phyloP scores from a whole-genome alignment of 2,888 invertebrate genomes.

The Fissipunctia ypsillon region DNA sequence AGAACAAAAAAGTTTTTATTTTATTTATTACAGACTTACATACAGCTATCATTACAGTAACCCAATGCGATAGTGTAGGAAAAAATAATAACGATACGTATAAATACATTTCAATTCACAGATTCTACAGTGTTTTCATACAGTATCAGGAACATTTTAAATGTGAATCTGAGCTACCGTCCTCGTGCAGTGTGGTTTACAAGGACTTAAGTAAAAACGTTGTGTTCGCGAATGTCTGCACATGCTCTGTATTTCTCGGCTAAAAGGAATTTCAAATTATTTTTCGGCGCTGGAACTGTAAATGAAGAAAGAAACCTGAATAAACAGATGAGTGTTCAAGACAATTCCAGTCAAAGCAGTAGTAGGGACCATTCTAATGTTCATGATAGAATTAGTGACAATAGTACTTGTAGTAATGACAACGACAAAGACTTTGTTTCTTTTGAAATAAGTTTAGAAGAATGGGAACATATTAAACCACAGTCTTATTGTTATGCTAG shows the following conservation, averaged over 20 bases:
- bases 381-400: conserved; percentile 15
- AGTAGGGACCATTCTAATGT: conserved; percentile 15
- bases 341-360: conserved; percentile 19
- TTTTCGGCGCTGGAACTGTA: conserved; percentile 17
- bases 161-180: conserved; percentile 12
- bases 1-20: conserved; percentile 42
- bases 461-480: conserved; percentile 12
- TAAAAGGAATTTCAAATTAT: conserved; percentile 23
- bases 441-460: conserved; percentile 8
- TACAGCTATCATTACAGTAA: too few species aligned
- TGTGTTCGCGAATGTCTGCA: conserved; percentile 33
- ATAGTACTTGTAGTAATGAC: neutral
- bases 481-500: conserved; percentile 9
- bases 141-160: conserved; percentile 25
- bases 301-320: conserved; percentile 22
- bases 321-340: conserved; percentile 23
- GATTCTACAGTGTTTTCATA: conserved; percentile 32
- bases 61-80: too few species aligned
- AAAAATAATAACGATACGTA: too few species aligned
- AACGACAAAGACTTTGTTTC: conserved; percentile 6
- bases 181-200: conserved; percentile 33
- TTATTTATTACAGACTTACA: too few species aligned
- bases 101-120: too few species aligned
- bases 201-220: conserved; percentile 32
- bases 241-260: conserved; percentile 31